phyloP scores from a whole-genome alignment of 2,113 vertebrate species.

The Pitta sordida region DNA sequence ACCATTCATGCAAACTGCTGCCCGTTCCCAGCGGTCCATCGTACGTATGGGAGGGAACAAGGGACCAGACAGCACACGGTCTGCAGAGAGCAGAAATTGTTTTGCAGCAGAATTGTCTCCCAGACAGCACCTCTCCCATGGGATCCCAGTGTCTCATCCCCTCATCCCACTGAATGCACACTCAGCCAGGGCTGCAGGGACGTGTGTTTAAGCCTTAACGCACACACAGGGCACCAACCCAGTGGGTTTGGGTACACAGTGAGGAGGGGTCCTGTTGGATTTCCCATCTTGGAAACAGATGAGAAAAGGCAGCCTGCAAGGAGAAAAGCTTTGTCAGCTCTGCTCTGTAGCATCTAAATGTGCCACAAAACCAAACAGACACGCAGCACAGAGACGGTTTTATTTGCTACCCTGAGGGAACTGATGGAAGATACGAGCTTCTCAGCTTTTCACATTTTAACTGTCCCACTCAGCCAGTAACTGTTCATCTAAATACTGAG shows the following conservation, averaged over 20 bases:
- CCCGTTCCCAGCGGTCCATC: not conserved
- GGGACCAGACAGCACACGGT: not conserved
- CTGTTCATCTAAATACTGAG: not conserved
- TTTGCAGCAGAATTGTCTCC: not conserved
- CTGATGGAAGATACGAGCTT: not conserved
- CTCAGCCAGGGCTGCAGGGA: not conserved
- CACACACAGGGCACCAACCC: not conserved
- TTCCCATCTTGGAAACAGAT: not conserved
- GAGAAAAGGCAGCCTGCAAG: not conserved
- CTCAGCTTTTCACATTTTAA: not conserved
- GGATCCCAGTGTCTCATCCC: accelerated
- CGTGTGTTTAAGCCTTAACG: not conserved
- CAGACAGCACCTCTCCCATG: not conserved
- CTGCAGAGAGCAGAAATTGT: not conserved
- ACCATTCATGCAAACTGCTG: not conserved
- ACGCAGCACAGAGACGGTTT: not conserved
- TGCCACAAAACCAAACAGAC: not conserved
- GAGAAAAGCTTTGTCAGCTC: not conserved
- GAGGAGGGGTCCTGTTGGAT: not conserved
- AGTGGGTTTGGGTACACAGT: not conserved
- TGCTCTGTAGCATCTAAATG: not conserved
- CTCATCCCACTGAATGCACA: too few species aligned
- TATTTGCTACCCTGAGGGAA: not conserved
- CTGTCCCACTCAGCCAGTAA: not conserved
- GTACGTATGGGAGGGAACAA: accelerated